Evolutionary conservation across 2,888 invertebrate species (phyloP).

Genomic region (Lamproptera curius): DNA sequence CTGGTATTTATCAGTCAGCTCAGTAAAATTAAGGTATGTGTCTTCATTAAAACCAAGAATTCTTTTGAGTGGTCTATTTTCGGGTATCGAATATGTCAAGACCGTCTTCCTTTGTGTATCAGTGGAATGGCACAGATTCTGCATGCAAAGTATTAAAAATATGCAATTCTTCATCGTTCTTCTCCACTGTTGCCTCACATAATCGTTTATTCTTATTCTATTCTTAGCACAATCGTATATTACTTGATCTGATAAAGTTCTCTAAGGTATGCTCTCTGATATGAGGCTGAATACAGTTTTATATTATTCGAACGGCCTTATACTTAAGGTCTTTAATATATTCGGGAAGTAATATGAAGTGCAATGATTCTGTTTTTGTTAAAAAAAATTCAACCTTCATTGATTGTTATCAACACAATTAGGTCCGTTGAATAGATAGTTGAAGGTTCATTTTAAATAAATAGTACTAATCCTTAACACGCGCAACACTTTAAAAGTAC

Average conservation of each 20-base stretch:
- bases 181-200: constrained; percentile 19
- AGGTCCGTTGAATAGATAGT: too few species aligned
- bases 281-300: constrained; percentile 44
- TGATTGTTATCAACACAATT: too few species aligned
- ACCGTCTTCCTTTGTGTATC: constrained; percentile 32
- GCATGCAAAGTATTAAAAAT: constrained; percentile 7
- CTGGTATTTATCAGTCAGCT: constrained; percentile 34
- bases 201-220: too few species aligned
- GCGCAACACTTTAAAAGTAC: too few species aligned
- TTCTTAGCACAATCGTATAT: constrained; percentile 38
- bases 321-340: constrained; percentile 43
- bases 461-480: too few species aligned
- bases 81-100: constrained; percentile 44
- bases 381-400: constrained; percentile 1
- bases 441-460: too few species aligned
- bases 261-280: constrained; percentile 45
- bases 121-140: background rate
- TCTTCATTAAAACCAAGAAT: constrained; percentile 55
- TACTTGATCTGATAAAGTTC: constrained; percentile 40
- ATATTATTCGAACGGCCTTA: constrained; percentile 63
- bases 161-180: constrained; percentile 20
- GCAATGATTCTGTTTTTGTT: constrained; percentile 7
- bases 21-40: constrained; percentile 42
- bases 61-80: constrained; percentile 46
- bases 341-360: constrained; percentile 25